Conservation (phyloP, 2,888 invertebrate species). For the Eupithecia pulchellata region DNA sequence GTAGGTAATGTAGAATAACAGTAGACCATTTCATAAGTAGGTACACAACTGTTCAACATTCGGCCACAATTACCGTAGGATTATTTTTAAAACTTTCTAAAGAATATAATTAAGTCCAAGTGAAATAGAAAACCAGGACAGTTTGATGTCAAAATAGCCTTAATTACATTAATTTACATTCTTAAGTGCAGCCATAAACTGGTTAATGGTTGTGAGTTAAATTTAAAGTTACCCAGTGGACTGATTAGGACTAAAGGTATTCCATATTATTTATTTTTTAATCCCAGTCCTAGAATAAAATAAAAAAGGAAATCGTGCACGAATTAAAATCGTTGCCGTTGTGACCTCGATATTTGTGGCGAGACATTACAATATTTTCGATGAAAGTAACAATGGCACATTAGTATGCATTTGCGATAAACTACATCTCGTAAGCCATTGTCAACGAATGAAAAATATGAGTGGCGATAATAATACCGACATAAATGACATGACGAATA, state of each 20-base stretch:
- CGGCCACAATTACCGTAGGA: slow-evolving; percentile 12
- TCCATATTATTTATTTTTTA: slow-evolving; percentile 10
- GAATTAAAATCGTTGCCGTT: slow-evolving; percentile 49
- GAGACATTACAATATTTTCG: slow-evolving; percentile 58
- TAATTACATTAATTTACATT: slow-evolving; percentile 41
- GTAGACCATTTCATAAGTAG: neutral
- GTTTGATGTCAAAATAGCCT: slow-evolving; percentile 38
- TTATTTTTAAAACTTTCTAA: slow-evolving; percentile 36
- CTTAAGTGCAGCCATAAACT: slow-evolving; percentile 37
- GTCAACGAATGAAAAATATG: slow-evolving; percentile 56
- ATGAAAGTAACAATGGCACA: slow-evolving; percentile 69
- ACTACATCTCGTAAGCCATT: slow-evolving; percentile 62
- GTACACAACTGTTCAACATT: slow-evolving; percentile 10
- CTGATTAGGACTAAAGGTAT: slow-evolving; percentile 37
- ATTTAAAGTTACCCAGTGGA: slow-evolving; percentile 33
- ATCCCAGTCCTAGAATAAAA: slow-evolving; percentile 1
- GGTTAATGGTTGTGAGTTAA: slow-evolving; percentile 31
- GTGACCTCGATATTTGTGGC: slow-evolving; percentile 57
- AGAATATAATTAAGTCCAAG: slow-evolving; percentile 36
- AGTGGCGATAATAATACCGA: slow-evolving; percentile 61
- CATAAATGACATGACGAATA: slow-evolving; percentile 62
- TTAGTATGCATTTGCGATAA: slow-evolving; percentile 70
- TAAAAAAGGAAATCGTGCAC: slow-evolving; percentile 46
- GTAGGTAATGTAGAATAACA: neutral
- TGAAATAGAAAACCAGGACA: slow-evolving; percentile 43